Percentiles rank a stretch among this genome's conserved stretches.
Evolutionary conservation across 2,797 vertebrate species (phyloP).

Genomic region (Aplochiton taeniatus): DNA sequence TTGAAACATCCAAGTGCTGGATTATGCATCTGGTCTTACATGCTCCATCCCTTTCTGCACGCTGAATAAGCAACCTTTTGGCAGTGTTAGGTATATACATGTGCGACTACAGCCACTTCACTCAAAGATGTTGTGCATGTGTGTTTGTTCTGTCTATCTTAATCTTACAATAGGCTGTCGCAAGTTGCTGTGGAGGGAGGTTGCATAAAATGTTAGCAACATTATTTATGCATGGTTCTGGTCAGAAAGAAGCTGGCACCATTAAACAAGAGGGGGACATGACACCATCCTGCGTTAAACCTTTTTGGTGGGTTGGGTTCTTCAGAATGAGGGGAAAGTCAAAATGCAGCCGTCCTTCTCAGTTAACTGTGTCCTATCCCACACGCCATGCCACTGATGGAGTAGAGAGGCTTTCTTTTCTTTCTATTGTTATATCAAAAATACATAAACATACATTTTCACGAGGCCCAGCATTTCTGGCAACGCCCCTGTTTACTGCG

Average conservation of each 20-base stretch:
- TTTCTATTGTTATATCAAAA: too few species aligned
- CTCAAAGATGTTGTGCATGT: conserved; percentile 12
- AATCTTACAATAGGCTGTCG: conserved; percentile 34
- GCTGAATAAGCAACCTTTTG: conserved; percentile 25
- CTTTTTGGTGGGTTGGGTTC: conserved; percentile 5
- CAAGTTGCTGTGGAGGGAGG: conserved; percentile 37
- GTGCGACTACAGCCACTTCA: conserved; percentile 10
- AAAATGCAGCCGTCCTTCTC: too few species aligned
- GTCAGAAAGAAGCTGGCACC: conserved; percentile 14
- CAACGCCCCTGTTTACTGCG: too few species aligned
- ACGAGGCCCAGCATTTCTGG: too few species aligned
- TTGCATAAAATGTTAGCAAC: conserved; percentile 50
- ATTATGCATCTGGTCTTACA: conserved; percentile 41
- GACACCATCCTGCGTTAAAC: conserved; percentile 13
- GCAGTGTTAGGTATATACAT: conserved; percentile 25
- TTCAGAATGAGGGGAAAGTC: neutral
- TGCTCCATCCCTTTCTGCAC: conserved; percentile 34
- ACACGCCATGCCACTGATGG: too few species aligned
- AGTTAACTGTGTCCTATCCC: too few species aligned
- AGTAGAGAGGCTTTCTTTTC: too few species aligned
- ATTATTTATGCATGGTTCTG: conserved; percentile 51
- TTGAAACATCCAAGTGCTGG: conserved; percentile 38
- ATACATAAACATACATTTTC: too few species aligned
- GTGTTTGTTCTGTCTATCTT: conserved; percentile 4
- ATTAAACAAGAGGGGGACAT: neutral